These are phyloP conservation scores for Phainopepla nitens DNA, from an alignment of 2,113 vertebrate genomes.

Conservation along the genomic window DNA sequence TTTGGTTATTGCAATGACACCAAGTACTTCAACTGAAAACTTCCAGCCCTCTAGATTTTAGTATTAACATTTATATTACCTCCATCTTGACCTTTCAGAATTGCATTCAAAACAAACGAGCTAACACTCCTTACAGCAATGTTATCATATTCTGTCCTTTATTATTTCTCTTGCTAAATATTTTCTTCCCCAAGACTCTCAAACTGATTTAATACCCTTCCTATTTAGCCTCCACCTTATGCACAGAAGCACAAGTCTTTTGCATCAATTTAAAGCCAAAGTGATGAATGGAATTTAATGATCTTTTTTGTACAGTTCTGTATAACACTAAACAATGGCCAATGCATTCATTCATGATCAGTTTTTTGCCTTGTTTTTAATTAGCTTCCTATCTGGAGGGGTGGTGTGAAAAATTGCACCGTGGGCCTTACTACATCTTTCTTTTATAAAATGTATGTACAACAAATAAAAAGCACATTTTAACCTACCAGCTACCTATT, in stretches of 20 bases:
- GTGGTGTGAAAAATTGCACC: constrained; percentile 57
- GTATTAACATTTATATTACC: constrained; percentile 21
- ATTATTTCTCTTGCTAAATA: constrained; percentile 52
- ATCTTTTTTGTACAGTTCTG: constrained; percentile 70
- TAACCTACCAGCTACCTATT: constrained; percentile 65
- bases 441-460: constrained; percentile 68
- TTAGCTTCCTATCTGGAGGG: constrained; percentile 55
- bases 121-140: not conserved
- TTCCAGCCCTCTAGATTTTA: not conserved
- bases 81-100: not conserved
- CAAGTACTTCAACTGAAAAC: not conserved
- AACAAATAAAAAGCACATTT: constrained; percentile 67
- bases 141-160: constrained; percentile 30
- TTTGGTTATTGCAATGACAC: not conserved
- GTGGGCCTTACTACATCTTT: constrained; percentile 48
- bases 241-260: constrained; percentile 46
- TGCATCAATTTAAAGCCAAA: constrained; percentile 64
- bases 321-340: constrained; percentile 67
- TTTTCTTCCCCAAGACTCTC: constrained; percentile 42
- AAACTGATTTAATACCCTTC: constrained; percentile 46
- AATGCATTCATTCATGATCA: constrained; percentile 58
- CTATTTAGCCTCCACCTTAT: constrained; percentile 36
- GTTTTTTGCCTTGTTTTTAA: constrained; percentile 65
- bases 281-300: constrained; percentile 72
- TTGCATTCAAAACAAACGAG: not conserved